Evolutionary conservation across 2,888 invertebrate genomes (phyloP).

Genomic region (Pollenia griseotomentosa): DNA sequence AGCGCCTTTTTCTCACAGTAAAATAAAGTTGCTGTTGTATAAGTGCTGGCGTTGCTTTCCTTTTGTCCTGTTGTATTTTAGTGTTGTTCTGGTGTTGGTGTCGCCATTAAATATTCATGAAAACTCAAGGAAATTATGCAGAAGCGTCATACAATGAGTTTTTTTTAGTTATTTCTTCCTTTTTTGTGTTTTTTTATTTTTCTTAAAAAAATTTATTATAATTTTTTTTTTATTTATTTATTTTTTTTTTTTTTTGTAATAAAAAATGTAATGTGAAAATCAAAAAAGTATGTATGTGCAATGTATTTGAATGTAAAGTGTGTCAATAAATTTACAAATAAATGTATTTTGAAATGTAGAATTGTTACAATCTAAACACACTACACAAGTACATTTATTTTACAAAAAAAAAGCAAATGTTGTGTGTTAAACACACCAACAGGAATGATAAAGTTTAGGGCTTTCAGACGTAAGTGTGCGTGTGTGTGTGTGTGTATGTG

Average conservation of each 20-base stretch:
- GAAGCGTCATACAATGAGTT: conserved; percentile 62
- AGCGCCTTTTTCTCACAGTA: not conserved
- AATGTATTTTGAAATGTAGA: conserved; percentile 40
- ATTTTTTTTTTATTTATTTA: not conserved
- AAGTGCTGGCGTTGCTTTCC: not conserved
- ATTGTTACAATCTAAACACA: not conserved
- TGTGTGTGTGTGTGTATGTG: not conserved
- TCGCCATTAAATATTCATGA: conserved; percentile 74
- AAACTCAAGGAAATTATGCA: conserved; percentile 63
- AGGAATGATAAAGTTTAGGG: not conserved
- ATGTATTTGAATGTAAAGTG: not conserved
- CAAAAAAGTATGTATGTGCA: too few relatives aligned
- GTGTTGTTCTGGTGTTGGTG: conserved; percentile 57
- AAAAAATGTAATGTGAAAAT: too few relatives aligned
- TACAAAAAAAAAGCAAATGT: not conserved
- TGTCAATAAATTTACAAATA: conserved; percentile 67
- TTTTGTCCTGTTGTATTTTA: conserved; percentile 17
- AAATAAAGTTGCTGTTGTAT: not conserved
- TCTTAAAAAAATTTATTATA: conserved; percentile 33
- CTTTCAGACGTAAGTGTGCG: not conserved
- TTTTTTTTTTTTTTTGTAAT: not conserved
- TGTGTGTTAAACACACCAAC: not conserved
- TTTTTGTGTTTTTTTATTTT: not conserved
- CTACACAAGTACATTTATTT: not conserved
- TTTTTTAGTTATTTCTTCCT: conserved; percentile 24